A percentile compares a stretch with the other conserved stretches of the same genome.
These are phyloP conservation scores for Dugesia japonica DNA, from an alignment of 2,888 invertebrate species.

Conservation along the genomic window DNA sequence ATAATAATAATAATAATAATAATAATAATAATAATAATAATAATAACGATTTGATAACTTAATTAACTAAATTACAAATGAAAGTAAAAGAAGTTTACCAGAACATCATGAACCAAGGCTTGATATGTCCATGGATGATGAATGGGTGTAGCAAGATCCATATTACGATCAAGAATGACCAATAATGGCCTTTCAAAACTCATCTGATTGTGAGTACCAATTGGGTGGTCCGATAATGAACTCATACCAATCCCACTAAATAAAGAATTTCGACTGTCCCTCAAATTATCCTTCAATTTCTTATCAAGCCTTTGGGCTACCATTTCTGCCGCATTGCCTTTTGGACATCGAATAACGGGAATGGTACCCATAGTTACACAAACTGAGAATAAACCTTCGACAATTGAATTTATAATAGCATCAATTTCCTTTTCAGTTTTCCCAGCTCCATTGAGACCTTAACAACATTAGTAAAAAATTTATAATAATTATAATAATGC, in stretches of 20 bases:
- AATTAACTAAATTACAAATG: not conserved
- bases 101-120: constrained; percentile 81
- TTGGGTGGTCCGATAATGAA: constrained; percentile 48
- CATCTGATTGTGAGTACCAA: constrained; percentile 26
- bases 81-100: constrained; percentile 52
- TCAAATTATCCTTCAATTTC: constrained; percentile 81
- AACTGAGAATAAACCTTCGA: constrained; percentile 86
- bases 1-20: no score
- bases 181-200: constrained; percentile 74
- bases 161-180: constrained; percentile 74
- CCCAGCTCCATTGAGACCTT: constrained; percentile 77
- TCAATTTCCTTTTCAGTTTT: constrained; percentile 89
- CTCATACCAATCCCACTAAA: constrained; percentile 56
- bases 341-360: constrained; percentile 75
- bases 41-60: no score
- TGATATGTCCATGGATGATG: constrained; percentile 99
- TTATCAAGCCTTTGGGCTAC: constrained; percentile 89
- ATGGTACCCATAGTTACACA: constrained; percentile 76
- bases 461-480: no score
- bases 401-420: constrained; percentile 73
- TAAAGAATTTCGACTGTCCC: constrained; percentile 85
- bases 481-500: no score
- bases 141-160: constrained; percentile 87
- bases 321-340: constrained; percentile 93
- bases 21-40: not conserved